These are phyloP conservation scores for Pollenia angustigena DNA, from an alignment of 2,888 invertebrate genomes.

Conservation along the genomic window DNA sequence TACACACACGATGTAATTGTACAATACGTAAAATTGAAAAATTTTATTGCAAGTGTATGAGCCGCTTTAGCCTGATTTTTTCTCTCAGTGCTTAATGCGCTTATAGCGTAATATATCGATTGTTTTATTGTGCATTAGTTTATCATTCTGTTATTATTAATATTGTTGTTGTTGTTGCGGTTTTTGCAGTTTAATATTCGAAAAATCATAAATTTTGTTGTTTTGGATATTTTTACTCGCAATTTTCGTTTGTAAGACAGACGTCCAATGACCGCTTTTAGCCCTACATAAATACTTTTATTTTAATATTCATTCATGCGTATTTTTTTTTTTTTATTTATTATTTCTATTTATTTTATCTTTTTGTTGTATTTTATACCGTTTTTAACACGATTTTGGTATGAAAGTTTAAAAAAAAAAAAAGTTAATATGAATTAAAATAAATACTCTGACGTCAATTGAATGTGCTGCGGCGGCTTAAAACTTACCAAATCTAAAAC, in stretches of 20 bases:
- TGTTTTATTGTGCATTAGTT: conserved; percentile 46
- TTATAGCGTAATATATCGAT: conserved; percentile 28
- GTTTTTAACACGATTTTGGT: conserved; percentile 52
- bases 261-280: conserved; percentile 64
- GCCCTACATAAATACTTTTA: conserved; percentile 51
- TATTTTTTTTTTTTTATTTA: conserved; percentile 36
- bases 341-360: not conserved
- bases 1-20: no score
- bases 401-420: conserved; percentile 54
- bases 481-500: not conserved
- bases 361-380: conserved; percentile 29
- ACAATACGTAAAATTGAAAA: no score
- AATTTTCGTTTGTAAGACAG: conserved; percentile 45
- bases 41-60: no score
- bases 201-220: conserved; percentile 13
- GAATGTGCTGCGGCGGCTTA: conserved; percentile 6
- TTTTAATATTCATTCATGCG: conserved; percentile 61
- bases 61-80: not conserved
- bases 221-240: conserved; percentile 15
- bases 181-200: conserved; percentile 24
- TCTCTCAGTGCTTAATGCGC: conserved; percentile 18
- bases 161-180: conserved; percentile 15
- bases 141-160: conserved; percentile 22
- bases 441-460: conserved; percentile 45
- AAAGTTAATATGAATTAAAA: conserved; percentile 31